These are phyloP conservation scores for Temnothorax nylanderi DNA, from an alignment of 1,140 invertebrate species.

Conservation along the genomic window DNA sequence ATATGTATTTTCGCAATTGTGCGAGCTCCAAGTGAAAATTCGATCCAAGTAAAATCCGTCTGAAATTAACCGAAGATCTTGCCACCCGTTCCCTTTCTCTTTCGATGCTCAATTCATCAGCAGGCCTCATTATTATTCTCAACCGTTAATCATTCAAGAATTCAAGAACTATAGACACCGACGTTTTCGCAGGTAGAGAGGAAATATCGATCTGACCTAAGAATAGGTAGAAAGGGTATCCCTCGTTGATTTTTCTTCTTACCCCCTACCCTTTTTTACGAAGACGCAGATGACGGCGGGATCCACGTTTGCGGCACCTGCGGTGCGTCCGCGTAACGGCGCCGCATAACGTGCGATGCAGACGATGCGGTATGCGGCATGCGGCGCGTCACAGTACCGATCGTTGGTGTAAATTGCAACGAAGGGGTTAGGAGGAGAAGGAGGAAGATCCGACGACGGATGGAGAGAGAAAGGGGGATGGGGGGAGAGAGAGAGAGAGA, in stretches of 20 bases:
- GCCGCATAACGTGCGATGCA: conserved; percentile 69
- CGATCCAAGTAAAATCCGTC: neutral
- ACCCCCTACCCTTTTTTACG: neutral
- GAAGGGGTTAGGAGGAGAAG: neutral
- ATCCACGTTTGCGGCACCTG: conserved; percentile 45
- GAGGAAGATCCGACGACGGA: neutral
- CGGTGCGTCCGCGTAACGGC: conserved; percentile 68
- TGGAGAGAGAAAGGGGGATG: neutral
- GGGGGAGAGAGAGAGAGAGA: neutral
- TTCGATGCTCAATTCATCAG: neutral
- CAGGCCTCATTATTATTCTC: neutral
- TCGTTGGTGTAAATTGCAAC: conserved; percentile 61
- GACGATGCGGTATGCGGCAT: conserved; percentile 76
- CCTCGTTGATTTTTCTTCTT: neutral
- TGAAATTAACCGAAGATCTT: neutral
- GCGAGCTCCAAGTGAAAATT: neutral
- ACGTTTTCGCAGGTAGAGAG: neutral
- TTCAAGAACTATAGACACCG: neutral
- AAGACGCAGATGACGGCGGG: neutral
- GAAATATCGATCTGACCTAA: neutral
- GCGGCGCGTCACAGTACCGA: conserved; percentile 66
- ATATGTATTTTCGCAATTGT: neutral
- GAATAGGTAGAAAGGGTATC: neutral
- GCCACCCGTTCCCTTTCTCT: neutral
- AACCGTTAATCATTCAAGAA: conserved; percentile 13